Base-by-base conservation (phyloP, 2,113 vertebrate genomes). In the Ageneiosus marmoratus region DNA sequence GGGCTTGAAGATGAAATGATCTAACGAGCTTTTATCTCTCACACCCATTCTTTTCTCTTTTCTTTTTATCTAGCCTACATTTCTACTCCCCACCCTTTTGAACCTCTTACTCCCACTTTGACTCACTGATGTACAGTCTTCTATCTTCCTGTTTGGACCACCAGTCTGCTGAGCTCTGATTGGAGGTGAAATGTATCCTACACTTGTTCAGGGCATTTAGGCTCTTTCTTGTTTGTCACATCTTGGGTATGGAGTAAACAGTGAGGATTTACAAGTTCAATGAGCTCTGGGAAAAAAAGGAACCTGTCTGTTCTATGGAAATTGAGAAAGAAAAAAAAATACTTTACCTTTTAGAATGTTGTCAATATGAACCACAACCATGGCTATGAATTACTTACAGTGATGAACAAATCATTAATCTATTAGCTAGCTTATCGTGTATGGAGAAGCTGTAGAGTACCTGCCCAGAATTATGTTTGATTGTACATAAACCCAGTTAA, bases 201-300 rank as follows among this genome's bases (percentile, higher is more conserved):
- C 22, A n/a, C 37, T n/a, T 22, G 27, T 46, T 62, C n/a, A 73
- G n/a, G 12, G 16, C 56, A 8, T 58, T 37, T 24, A 15, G 29
- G 18, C 16, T 55, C 44, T 72, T 79, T 79, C 55, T 44, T 34
- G 32, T 50, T 5, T 22, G 41, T 53, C 77, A 53, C 10, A 62
- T 62, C 2, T 60, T 50, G 16, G 6, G 32, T 34, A 32, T 69
- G 29, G 65, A 56, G 29, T 10, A 74, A 46, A 74, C 44, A 41
- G 29, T 34, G 53, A 72, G 46, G 81, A 69, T 46, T 16, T 29
- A 20, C 41, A 72, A 70, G 13, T 53, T 77, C 13, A 16, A 13
- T 27, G 27, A 84, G 55, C 48, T 22, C 27, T 27, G 41, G 55
- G 63, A 84, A 86, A 81, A 56, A 65, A 67, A 65, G 69, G 82